Base-by-base conservation (phyloP, 1,140 invertebrate genomes). In the Aphelenchoides besseyi region DNA sequence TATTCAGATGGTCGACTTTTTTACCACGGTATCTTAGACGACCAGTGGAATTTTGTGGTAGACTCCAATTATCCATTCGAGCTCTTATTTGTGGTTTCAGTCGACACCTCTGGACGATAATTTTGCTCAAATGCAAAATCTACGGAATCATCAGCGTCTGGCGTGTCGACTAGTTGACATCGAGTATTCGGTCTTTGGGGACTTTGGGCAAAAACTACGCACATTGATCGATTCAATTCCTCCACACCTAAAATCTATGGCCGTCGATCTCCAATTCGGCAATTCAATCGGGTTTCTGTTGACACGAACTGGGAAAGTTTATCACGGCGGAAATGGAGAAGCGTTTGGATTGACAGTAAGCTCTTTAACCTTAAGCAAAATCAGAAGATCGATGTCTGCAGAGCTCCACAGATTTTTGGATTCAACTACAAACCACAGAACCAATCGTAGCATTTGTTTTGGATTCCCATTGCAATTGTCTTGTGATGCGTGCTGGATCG, bases 401-500 rank as follows among this genome's bases (percentile, higher is more conserved):
- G 73, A 77, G 78, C 41, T 74, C 75, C 28, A 70, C 64, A 26
- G 68, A 64, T 23, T 62, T 29, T 5, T 82, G 81, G 81, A 78
- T 72, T 68, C 77, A 81, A 32, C 66, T 82, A 41, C 32, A 53
- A 37, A 68, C 83, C 35, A 53, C 77, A 2, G 81, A 82, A 30
- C 61, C 74, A 8, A 82, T 82, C 2, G 78, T 84, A 1, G 62
- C 68, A 53, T 70, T 82, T 16, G 63, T 74, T 9, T 48, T 82
- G 28, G 77, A 82, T 36, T 41, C 37, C 23, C 69, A 76, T 33
- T 68, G 53, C 1, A 59, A 70, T 32, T 70, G 72, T 53, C 52
- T 82, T n/a, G 67, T 82, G 23, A 70, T 82, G 16, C 79, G 80
- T 16, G 79, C 80, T 18, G 80, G 80, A 2, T 67, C 80, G 5